Evolutionary conservation across 2,113 vertebrate species (phyloP).

Genomic region (Hemicordylus capensis): DNA sequence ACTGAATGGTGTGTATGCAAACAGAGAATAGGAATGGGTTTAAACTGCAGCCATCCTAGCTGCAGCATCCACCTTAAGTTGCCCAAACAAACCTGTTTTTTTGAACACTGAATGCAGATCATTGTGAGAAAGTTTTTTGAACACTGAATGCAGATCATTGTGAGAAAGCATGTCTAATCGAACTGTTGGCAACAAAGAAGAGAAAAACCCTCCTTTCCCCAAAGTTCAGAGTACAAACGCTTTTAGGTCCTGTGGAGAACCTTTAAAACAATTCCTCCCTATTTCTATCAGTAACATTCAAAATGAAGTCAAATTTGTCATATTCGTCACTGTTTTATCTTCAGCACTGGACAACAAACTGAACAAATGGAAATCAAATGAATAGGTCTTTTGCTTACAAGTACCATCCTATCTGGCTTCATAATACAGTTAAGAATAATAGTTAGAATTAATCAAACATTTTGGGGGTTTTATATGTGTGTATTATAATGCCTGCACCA

Average conservation of each 20-base stretch:
- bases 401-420: conserved; percentile 9
- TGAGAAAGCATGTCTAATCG: background rate
- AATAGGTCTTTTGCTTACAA: conserved; percentile 5
- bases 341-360: conserved; percentile 36
- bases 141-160: rapidly evolving
- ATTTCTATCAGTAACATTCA: background rate
- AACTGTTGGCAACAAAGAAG: background rate
- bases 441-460: background rate
- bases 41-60: background rate
- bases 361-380: background rate
- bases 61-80: background rate
- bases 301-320: background rate
- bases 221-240: background rate
- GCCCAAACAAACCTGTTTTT: background rate
- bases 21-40: background rate
- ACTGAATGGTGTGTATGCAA: background rate
- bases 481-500: background rate
- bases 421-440: background rate
- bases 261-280: background rate
- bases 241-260: background rate
- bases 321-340: conserved; percentile 30
- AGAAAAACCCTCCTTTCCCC: background rate
- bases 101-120: background rate
- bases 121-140: too few relatives aligned
- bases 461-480: background rate